Percentiles rank a stretch among this genome's conserved stretches.
Conservation (phyloP, 2,797 vertebrate genomes). For the Buceros bicornis region DNA sequence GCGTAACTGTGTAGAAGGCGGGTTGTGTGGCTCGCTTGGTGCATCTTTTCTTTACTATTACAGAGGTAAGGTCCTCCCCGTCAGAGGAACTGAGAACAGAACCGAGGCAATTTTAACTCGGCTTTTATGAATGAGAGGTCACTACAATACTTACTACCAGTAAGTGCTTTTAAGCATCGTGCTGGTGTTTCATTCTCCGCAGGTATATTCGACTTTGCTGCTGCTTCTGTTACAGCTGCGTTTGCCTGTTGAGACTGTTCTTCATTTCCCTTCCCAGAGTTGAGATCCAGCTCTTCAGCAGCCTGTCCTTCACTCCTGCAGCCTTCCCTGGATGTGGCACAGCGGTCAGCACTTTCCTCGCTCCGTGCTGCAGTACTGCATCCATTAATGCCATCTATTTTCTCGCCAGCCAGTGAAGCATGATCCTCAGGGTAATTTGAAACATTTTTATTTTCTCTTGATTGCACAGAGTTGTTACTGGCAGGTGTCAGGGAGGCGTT, state of each 20-base stretch:
- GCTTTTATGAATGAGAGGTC: neutral
- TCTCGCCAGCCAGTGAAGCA: constrained; percentile 38
- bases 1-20: neutral
- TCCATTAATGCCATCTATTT: constrained; percentile 37
- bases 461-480: constrained; percentile 63
- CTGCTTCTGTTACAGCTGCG: neutral
- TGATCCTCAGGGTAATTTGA: constrained; percentile 33
- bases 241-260: constrained; percentile 1
- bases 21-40: neutral
- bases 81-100: neutral
- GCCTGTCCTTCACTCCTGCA: constrained; percentile 39
- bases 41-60: neutral
- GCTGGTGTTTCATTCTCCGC: constrained; percentile 13
- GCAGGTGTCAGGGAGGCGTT: constrained; percentile 24
- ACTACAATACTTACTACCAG: constrained; percentile 73
- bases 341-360: constrained; percentile 10
- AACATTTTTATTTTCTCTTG: constrained; percentile 49
- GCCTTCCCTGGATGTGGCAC: constrained; percentile 23
- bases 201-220: constrained; percentile 39
- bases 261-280: neutral
- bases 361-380: neutral
- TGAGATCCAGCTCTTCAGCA: constrained; percentile 25
- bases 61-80: neutral
- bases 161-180: constrained; percentile 7
- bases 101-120: neutral